Evolutionary conservation across 2,797 vertebrate genomes (phyloP), one percentile per base, ranked within the genome.

Genomic region (Arrhamphus sclerolepis): DNA sequence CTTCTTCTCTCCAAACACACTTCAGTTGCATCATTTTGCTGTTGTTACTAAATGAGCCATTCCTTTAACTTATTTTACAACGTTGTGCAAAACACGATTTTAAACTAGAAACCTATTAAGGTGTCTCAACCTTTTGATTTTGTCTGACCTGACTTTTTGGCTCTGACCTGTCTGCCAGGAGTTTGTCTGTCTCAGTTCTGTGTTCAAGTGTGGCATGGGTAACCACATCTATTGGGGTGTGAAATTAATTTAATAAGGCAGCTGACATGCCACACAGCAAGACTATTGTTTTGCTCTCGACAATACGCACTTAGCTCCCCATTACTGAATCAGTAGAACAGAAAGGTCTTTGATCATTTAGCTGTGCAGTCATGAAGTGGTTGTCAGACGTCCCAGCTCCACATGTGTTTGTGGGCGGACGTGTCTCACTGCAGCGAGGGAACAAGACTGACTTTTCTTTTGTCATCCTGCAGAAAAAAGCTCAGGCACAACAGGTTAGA

Each of bases 401-500:
- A 48, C 20, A 18, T 50, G 26, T 50, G 58, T 47, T 62, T 53
- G 26, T 66, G 69, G 52, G 41, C 65, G 68, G 76, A 54, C 59
- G 59, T 76, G 58, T 70, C 43, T 62, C 28, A 7, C 43, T 46
- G 58, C 49, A 6, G 20, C 18, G 51, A 46, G 18, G 52, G 26
- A 48, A 40, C 5, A 8, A 63, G 56, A 69, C 51, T 80, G 62
- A 85, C 20, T 73, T 66, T 69, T 75, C 61, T 70, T 78, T 81
- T 83, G 72, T 86, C 39, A 68, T 83, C 72, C 71, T 88, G 69
- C 94, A 99, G 98, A 97, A 92, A 89, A 98, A 93, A 91, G 94
- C 94, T 87, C 94, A 96, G 88, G 92, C 92, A 59, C 89, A 96
- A 89, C 94, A 96, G 68, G 91, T 94, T 90, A 96, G 97, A 91